A percentile compares a stretch with the other conserved stretches of the same genome.
Evolutionary conservation across 2,113 vertebrate species (phyloP).

Genomic region (Pantherophis guttatus): DNA sequence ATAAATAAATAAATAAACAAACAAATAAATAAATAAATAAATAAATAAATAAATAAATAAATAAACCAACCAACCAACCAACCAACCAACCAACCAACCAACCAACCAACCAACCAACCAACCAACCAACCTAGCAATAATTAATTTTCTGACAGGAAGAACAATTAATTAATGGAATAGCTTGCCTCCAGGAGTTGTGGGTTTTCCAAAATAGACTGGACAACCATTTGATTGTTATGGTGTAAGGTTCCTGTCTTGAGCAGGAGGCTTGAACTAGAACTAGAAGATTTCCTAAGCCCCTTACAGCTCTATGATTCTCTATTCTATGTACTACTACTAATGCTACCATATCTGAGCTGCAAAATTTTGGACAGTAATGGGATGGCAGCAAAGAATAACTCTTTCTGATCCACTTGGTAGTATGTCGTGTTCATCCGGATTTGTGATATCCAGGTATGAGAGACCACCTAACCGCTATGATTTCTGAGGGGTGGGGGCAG

Average conservation of each 20-base stretch:
- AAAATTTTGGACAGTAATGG: background rate
- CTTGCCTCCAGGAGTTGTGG: background rate
- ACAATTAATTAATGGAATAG: background rate
- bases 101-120: too few species aligned
- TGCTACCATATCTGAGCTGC: background rate
- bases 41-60: too few species aligned
- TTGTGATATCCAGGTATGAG: background rate
- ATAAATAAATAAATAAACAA: too few species aligned
- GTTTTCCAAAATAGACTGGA: background rate
- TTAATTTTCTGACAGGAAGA: background rate
- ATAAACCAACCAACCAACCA: too few species aligned
- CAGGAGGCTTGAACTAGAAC: background rate
- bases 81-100: too few species aligned
- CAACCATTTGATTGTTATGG: background rate
- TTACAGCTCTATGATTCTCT: background rate
- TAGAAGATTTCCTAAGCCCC: background rate
- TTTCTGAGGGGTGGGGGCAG: background rate
- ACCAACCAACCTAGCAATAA: background rate
- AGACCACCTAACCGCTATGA: background rate
- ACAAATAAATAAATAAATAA: too few species aligned
- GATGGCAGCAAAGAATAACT: background rate
- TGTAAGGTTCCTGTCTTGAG: background rate
- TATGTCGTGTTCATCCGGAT: background rate
- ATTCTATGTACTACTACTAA: background rate
- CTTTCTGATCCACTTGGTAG: background rate